A percentile compares a stretch with the other conserved stretches of the same genome.
These are phyloP conservation scores for Aplodontia rufa DNA, from an alignment of 2,113 vertebrate genomes.

Conservation along the genomic window DNA sequence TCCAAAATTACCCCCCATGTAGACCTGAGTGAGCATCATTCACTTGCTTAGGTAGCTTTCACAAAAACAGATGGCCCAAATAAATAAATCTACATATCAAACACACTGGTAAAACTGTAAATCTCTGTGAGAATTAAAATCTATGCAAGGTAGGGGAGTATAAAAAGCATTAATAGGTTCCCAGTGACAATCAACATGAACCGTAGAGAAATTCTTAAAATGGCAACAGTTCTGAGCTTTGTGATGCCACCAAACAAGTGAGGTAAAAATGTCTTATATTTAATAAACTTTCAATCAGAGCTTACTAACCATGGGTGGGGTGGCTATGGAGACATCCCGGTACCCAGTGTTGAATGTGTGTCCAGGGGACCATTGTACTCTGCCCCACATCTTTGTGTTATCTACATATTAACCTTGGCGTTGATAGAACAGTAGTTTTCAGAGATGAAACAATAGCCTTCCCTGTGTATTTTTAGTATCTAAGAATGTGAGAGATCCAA, in stretches of 20 bases:
- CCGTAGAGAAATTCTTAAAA: neutral
- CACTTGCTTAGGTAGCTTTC: constrained; percentile 36
- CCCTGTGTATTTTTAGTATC: neutral
- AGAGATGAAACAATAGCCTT: neutral
- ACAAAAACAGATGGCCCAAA: constrained; percentile 47
- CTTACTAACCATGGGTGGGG: neutral
- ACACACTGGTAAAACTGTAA: constrained; percentile 9
- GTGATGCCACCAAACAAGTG: neutral
- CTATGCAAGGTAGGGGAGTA: constrained; percentile 32
- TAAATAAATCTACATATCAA: constrained; percentile 60
- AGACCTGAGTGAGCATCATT: constrained; percentile 32
- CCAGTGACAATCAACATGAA: neutral
- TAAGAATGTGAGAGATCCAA: neutral
- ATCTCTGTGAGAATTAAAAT: constrained; percentile 31
- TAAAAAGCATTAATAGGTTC: neutral
- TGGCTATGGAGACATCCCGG: neutral
- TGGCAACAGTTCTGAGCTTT: neutral
- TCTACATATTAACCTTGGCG: neutral
- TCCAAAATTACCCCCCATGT: constrained; percentile 35
- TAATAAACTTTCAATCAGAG: neutral
- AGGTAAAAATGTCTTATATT: neutral
- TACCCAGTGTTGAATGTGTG: accelerated
- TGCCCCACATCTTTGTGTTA: neutral
- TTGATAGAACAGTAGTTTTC: neutral
- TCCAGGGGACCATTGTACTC: neutral